phyloP scores from a whole-genome alignment of 2,888 invertebrate genomes.

The Miltochrista miniata region DNA sequence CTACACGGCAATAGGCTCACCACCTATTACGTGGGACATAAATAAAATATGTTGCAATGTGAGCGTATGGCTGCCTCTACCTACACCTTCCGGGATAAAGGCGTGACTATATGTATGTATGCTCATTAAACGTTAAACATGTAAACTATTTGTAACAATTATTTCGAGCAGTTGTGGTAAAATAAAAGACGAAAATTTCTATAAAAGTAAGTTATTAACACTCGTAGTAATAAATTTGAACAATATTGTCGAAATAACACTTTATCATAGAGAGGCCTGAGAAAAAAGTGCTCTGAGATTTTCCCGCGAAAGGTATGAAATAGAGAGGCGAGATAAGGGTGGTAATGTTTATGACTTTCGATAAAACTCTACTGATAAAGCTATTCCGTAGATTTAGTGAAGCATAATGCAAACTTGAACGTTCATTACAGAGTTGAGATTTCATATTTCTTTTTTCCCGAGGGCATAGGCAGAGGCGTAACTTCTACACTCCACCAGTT shows the following conservation, averaged over 20 bases:
- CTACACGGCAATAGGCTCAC: too few species aligned
- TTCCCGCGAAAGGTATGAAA: background rate
- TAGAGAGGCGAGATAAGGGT: constrained; percentile 5
- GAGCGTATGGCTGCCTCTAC: too few species aligned
- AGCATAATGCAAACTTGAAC: background rate
- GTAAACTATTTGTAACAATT: too few species aligned
- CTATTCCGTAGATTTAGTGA: constrained; percentile 2
- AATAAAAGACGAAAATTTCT: constrained; percentile 7
- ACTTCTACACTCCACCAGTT: too few species aligned
- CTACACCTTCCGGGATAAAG: too few species aligned
- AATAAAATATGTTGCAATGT: too few species aligned
- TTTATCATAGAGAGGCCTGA: constrained; percentile 17
- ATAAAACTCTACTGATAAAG: constrained; percentile 4
- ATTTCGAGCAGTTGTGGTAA: too few species aligned
- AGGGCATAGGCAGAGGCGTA: too few species aligned
- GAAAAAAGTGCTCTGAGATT: constrained; percentile 9
- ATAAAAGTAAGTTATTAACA: constrained; percentile 34
- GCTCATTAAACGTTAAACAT: too few species aligned
- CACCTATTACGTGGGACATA: too few species aligned
- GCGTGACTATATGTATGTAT: too few species aligned
- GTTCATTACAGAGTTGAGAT: background rate
- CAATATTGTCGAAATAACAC: constrained; percentile 21
- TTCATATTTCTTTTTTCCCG: too few species aligned
- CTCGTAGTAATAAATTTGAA: constrained; percentile 37
- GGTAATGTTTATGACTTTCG: constrained; percentile 8